Percentiles rank a stretch among this genome's conserved stretches.
Evolutionary conservation across 1,140 invertebrate genomes (phyloP).

Genomic region (Semibalanus balanoides): DNA sequence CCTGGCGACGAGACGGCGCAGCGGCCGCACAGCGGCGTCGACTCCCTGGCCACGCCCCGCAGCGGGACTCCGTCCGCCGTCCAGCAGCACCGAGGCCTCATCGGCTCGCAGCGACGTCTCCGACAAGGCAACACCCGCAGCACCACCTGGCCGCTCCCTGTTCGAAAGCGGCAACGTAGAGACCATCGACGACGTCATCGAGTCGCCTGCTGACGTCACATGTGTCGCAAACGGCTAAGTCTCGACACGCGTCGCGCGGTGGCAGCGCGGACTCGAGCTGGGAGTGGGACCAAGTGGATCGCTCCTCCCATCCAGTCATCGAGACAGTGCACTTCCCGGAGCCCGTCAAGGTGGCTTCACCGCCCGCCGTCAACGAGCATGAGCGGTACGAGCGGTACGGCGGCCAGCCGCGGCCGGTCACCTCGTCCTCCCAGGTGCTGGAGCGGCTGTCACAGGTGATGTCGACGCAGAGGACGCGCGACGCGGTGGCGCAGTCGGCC

Average conservation of each 20-base stretch:
- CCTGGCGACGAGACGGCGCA: background rate
- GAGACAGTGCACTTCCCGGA: background rate
- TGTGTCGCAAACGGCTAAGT: background rate
- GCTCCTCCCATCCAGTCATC: background rate
- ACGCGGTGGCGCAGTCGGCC: too few relatives aligned
- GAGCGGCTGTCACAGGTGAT: background rate
- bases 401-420: too few relatives aligned
- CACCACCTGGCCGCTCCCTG: background rate
- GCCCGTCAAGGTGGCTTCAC: background rate
- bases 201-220: background rate
- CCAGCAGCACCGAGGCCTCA: background rate
- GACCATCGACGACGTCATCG: background rate
- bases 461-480: background rate
- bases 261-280: background rate
- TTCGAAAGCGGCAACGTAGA: background rate
- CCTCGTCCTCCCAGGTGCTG: background rate
- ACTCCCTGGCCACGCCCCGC: constrained; percentile 16
- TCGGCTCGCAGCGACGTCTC: background rate
- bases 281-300: background rate
- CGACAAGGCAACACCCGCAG: background rate
- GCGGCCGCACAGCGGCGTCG: background rate
- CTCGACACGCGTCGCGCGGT: too few relatives aligned
- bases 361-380: background rate
- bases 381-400: background rate
- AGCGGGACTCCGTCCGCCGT: background rate